phyloP scores from a whole-genome alignment of 1,140 invertebrate genomes.

The Atta texana region DNA sequence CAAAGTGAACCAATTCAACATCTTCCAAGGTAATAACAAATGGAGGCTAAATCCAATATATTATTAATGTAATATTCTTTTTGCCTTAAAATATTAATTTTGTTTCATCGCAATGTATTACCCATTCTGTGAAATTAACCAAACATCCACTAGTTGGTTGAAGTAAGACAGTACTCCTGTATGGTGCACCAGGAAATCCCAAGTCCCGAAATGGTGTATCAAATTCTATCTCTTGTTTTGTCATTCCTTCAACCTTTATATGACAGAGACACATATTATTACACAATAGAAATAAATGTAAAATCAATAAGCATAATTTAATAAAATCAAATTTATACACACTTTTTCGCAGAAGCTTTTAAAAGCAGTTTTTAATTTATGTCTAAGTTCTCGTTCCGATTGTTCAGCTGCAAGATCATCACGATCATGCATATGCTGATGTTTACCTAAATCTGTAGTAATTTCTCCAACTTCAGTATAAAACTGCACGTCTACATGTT shows the following conservation, averaged over 20 bases:
- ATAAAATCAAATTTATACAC: constrained; percentile 36
- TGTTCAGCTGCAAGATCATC: constrained; percentile 99
- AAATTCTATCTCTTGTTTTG: constrained; percentile 99
- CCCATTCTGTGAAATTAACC: constrained; percentile 99
- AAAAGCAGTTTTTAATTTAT: constrained; percentile 98
- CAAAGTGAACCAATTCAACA: constrained; percentile 99
- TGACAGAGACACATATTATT: constrained; percentile 2
- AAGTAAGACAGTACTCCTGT: constrained; percentile 97
- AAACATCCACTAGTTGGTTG: constrained; percentile 99
- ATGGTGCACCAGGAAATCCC: constrained; percentile 99
- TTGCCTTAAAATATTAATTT: constrained; percentile 10
- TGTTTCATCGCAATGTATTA: constrained; percentile 79
- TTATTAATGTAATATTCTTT: not conserved
- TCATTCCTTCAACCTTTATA: constrained; percentile 94
- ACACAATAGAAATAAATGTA: constrained; percentile 18
- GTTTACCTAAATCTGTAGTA: constrained; percentile 99
- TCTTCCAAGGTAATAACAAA: constrained; percentile 99
- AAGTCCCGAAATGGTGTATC: constrained; percentile 99
- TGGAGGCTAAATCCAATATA: constrained; percentile 91
- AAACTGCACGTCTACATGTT: constrained; percentile 99
- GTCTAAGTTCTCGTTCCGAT: constrained; percentile 97
- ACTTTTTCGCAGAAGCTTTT: constrained; percentile 99
- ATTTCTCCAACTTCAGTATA: constrained; percentile 99
- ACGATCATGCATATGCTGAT: constrained; percentile 99
- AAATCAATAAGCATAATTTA: constrained; percentile 8